Percentiles rank a stretch among this genome's conserved stretches.
Evolutionary conservation across 2,113 vertebrate species (phyloP).

Genomic region (Plestiodon gilberti): DNA sequence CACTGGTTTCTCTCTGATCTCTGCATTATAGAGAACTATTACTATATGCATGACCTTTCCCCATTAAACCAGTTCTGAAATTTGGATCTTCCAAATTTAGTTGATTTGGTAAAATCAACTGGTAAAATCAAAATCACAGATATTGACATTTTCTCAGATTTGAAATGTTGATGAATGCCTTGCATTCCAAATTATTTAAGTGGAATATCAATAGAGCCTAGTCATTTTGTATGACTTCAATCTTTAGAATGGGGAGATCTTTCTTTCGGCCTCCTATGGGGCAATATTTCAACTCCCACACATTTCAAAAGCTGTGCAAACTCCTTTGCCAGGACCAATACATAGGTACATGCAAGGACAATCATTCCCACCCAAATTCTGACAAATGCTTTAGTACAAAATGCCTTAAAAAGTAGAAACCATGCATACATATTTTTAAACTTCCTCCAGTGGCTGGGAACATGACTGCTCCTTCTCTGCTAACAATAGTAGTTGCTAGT

Average conservation of each 20-base stretch:
- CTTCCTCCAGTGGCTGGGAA: background rate
- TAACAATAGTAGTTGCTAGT: background rate
- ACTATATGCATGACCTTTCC: background rate
- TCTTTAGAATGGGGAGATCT: no score
- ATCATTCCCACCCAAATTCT: no score
- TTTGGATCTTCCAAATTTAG: background rate
- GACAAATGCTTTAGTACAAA: no score
- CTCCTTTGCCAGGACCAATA: background rate
- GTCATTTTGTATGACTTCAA: background rate
- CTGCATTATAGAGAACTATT: slow-evolving; percentile 27
- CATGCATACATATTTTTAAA: background rate
- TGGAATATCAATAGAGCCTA: background rate
- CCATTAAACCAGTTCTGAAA: background rate
- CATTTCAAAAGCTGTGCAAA: background rate
- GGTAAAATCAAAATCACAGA: background rate
- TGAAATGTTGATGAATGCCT: background rate
- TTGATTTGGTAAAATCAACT: background rate
- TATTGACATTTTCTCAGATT: background rate
- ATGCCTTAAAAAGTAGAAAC: background rate
- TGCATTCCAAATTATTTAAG: background rate
- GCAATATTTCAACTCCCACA: background rate
- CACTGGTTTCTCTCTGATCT: slow-evolving; percentile 32
- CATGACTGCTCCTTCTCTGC: background rate
- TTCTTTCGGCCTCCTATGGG: background rate
- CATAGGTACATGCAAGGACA: background rate